Evolutionary conservation across 2,888 invertebrate genomes (phyloP).

Genomic region (Netelia melanura): DNA sequence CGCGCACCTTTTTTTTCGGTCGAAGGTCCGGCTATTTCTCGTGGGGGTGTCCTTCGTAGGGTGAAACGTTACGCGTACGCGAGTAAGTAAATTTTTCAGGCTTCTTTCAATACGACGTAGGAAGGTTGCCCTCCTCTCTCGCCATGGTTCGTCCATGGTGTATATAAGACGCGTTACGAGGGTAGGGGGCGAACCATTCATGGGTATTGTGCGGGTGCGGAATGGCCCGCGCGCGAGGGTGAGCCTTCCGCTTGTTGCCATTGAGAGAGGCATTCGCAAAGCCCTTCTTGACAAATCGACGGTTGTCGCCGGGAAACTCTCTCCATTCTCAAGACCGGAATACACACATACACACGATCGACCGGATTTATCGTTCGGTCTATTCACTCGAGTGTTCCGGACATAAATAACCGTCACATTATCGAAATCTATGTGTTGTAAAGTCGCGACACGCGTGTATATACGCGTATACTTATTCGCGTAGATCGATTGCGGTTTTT

Average conservation of each 20-base stretch:
- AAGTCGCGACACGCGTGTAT: slow-evolving; percentile 5
- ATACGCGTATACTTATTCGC: slow-evolving; percentile 4
- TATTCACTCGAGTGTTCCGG: slow-evolving; percentile 74
- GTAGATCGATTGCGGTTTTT: slow-evolving; percentile 25
- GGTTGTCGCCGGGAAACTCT: slow-evolving; percentile 82
- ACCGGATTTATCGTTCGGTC: slow-evolving; percentile 82
- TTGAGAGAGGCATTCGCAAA: slow-evolving; percentile 81
- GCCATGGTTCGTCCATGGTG: slow-evolving; percentile 55
- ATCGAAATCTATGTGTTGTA: slow-evolving; percentile 70
- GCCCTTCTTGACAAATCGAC: slow-evolving; percentile 84
- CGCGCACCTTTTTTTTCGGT: slow-evolving; percentile 64
- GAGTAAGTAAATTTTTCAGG: slow-evolving; percentile 83
- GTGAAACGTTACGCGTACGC: slow-evolving; percentile 63
- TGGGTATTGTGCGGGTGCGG: slow-evolving; percentile 78
- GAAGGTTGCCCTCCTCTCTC: slow-evolving; percentile 56
- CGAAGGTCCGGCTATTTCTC: slow-evolving; percentile 73
- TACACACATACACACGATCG: slow-evolving; percentile 68
- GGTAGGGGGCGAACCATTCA: slow-evolving; percentile 79
- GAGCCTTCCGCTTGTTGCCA: slow-evolving; percentile 83
- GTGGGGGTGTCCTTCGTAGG: slow-evolving; percentile 55
- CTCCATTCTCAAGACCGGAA: slow-evolving; percentile 78
- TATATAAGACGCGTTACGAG: slow-evolving; percentile 73
- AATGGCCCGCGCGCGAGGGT: slow-evolving; percentile 76
- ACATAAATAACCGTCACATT: slow-evolving; percentile 81
- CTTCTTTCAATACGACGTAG: slow-evolving; percentile 76